These are phyloP conservation scores for Distichodus sexfasciatus DNA, from an alignment of 2,797 vertebrate genomes.

Conservation along the genomic window DNA sequence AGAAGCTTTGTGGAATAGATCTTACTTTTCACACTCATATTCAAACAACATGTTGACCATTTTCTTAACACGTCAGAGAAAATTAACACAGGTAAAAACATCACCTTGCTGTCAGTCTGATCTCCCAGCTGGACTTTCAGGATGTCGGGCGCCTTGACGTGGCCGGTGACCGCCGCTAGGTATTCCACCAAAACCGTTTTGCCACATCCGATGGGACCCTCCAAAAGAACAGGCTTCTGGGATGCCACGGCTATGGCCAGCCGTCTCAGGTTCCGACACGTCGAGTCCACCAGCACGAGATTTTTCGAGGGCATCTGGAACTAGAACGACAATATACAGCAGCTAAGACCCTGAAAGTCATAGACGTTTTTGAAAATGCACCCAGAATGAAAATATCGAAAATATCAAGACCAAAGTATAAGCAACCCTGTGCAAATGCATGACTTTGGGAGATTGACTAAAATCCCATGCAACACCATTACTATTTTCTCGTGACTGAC, in stretches of 20 bases:
- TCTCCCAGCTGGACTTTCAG: conserved; percentile 97
- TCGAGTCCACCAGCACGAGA: conserved; percentile 87
- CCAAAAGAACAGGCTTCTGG: conserved; percentile 87
- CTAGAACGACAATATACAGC: neutral
- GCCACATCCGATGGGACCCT: conserved; percentile 94
- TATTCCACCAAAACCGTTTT: conserved; percentile 92
- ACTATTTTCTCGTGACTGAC: no score
- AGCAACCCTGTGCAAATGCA: no score
- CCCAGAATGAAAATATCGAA: no score
- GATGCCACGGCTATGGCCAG: conserved; percentile 88
- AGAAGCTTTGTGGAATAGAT: no score
- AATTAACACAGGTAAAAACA: no score
- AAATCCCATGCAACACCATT: no score
- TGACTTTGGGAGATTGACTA: no score
- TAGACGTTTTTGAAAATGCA: neutral
- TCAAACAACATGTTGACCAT: no score
- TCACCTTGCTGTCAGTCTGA: conserved; percentile 98
- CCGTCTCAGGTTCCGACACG: conserved; percentile 84
- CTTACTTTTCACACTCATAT: no score
- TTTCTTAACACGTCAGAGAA: no score
- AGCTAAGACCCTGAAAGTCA: neutral
- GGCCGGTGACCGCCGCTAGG: conserved; percentile 86
- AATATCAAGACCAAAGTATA: no score
- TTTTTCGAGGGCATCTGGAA: conserved; percentile 48
- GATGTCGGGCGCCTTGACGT: conserved; percentile 81